Base-by-base conservation (phyloP, 2,797 vertebrate species). In the Hafferia zeledoni region DNA sequence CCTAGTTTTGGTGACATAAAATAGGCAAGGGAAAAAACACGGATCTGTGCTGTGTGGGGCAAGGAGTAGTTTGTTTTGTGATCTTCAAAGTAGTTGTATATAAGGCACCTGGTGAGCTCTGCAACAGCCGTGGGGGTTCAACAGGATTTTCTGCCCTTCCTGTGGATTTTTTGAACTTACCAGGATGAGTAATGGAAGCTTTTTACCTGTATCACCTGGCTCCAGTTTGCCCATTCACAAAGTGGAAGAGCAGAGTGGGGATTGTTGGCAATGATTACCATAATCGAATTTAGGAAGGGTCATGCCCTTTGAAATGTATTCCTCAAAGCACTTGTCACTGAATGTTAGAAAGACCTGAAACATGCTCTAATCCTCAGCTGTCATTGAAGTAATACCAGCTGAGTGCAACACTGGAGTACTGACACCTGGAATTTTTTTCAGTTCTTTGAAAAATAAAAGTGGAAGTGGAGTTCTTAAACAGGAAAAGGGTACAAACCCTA, bases 11-110 rank as follows among this genome's bases (percentile, higher is more conserved):
- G 22, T 72, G 39, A 50, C 3, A 2, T 11, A 44, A 37, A 35
- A 44, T n/a, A 16, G 10, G 9, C 0, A 0, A 61, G 23, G 82
- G 50, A 24, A 57, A 52, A n/a, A 33, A 16, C 39, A 74, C 41
- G 52, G 20, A 24, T 55, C 41, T 59, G 20, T 3, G 6, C 53
- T 0, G 0, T 43, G 31, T 52, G 67, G 39, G 49, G n/a, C 30
- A 39, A 75, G 52, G 52, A 81, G 31, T 20, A 57, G 8, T 61
- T 61, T 57, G n/a, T 63, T 95, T 72, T 87, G 50, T 43, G 17
- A 0, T 1, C 56, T 87, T 27, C 17, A 5, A 16, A 31, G 17
- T 22, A 59, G 28, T 9, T 49, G 31, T 1, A 0, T 44, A 13
- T 23, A 46, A 63, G 23, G 9, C 0, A 0, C 11, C 20, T 63